Percentiles rank a stretch among this genome's conserved stretches.
Conservation (phyloP, 2,888 invertebrate species). For the Macrosoma leucophasiata region DNA sequence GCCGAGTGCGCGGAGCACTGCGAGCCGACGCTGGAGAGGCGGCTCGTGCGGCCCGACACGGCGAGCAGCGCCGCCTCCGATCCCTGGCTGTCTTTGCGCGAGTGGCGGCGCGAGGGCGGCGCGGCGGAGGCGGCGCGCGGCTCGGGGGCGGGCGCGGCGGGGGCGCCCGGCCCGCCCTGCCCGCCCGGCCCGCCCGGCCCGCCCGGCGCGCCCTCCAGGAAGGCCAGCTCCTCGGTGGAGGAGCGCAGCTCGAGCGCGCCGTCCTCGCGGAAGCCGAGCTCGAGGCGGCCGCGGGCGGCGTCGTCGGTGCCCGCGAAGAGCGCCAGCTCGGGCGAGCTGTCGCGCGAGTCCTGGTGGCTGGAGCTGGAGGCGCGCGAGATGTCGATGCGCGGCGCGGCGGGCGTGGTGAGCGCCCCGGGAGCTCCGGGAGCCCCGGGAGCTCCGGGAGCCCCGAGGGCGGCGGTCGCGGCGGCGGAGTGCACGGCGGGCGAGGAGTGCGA, state of each 20-base stretch:
- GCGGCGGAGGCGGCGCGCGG: constrained; percentile 58
- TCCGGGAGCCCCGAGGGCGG: constrained; percentile 17
- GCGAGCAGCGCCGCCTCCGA: constrained; percentile 85
- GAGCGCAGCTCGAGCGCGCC: constrained; percentile 90
- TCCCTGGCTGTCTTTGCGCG: constrained; percentile 83
- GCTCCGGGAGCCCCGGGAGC: constrained; percentile 17
- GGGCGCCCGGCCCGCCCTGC: constrained; percentile 45
- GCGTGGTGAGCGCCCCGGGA: constrained; percentile 67
- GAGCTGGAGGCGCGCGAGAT: constrained; percentile 93
- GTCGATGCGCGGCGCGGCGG: constrained; percentile 89
- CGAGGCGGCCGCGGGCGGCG: constrained; percentile 46
- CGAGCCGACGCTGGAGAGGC: constrained; percentile 88
- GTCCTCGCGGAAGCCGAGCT: constrained; percentile 81
- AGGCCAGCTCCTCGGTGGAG: constrained; percentile 91
- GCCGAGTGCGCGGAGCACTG: constrained; percentile 80
- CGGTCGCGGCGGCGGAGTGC: constrained; percentile 23
- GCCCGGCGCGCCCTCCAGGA: constrained; percentile 77
- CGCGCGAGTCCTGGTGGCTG: constrained; percentile 89
- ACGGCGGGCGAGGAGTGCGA: constrained; percentile 58
- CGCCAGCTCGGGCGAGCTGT: constrained; percentile 90
- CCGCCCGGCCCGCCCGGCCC: constrained; percentile 20
- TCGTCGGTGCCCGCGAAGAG: constrained; percentile 77
- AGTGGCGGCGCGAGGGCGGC: constrained; percentile 57
- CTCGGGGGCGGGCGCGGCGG: constrained; percentile 42
- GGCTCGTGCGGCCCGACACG: constrained; percentile 86